A percentile compares a stretch with the other conserved stretches of the same genome.
Conservation (phyloP, 2,888 invertebrate species). For the Hirtodrosophila alboralis region DNA sequence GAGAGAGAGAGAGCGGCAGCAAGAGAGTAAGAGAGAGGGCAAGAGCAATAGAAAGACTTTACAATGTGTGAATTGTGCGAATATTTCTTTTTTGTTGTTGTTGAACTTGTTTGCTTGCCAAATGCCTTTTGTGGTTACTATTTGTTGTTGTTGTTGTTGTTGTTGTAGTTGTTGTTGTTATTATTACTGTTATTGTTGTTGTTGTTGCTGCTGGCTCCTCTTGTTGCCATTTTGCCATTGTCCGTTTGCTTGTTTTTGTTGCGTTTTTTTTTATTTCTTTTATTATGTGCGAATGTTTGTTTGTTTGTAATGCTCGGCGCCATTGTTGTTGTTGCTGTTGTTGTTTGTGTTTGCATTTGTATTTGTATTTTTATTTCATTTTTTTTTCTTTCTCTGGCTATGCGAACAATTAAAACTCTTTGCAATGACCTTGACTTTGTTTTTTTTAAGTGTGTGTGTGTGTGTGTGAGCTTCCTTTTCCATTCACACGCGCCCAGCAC, state of each 20-base stretch:
- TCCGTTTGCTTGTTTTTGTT: constrained; percentile 60
- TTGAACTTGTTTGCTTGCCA: constrained; percentile 62
- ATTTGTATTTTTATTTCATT: constrained; percentile 59
- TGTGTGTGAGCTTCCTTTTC: constrained; percentile 72
- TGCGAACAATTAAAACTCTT: constrained; percentile 84
- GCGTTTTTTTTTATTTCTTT: constrained; percentile 78
- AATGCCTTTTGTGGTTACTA: constrained; percentile 49
- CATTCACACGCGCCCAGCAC: constrained; percentile 79
- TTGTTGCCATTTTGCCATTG: constrained; percentile 57
- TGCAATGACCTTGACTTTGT: constrained; percentile 84
- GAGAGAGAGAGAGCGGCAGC: background rate
- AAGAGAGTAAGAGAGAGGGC: background rate
- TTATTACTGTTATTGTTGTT: constrained; percentile 24
- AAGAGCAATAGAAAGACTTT: constrained; percentile 1
- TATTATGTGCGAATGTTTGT: constrained; percentile 78
- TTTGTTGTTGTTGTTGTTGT: too few relatives aligned
- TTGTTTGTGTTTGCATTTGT: constrained; percentile 40
- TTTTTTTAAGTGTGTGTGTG: constrained; percentile 66
- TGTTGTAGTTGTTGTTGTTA: constrained; percentile 24
- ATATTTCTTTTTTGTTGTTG: too few relatives aligned
- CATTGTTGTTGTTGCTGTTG: constrained; percentile 57
- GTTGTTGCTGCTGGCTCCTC: constrained; percentile 49
- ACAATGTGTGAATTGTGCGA: constrained; percentile 54
- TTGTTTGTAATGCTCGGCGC: constrained; percentile 73
- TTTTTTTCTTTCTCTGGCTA: constrained; percentile 47